Evolutionary conservation across 2,888 invertebrate genomes (phyloP), one percentile per base, ranked within the genome.

Genomic region (Drosophila neotestacea): DNA sequence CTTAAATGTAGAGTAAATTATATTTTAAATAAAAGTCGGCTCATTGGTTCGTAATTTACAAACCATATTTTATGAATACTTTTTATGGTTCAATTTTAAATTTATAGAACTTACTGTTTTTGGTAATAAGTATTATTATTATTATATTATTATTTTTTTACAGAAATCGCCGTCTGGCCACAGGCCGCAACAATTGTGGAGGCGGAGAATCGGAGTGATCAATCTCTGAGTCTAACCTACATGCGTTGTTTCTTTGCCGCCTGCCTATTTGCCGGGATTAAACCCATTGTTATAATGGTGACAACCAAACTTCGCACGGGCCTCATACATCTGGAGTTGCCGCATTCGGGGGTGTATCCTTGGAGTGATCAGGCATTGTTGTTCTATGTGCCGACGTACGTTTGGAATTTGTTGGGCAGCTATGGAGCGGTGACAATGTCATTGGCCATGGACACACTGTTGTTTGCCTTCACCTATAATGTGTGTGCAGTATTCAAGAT

Each of bases 401-500:
- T 80, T 6, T 82, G 84, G 81, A 73, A 80, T 13, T 10, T 78
- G 32, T 13, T 70, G 50, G 70, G 66, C 73, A 68, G 78, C 32
- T 76, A 73, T 5, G 68, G 66, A 9, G 78, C 78, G 1, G 76
- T 81, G 1, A 67, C 51, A 5, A 78, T 84, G 81, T 65, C 78
- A 0, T 7, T 84, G 30, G 76, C 82, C 54, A 75, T 76, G 65
- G 82, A 82, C 48, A 70, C 84, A 0, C 48, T 82, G 27, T 70
- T 82, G 1, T 81, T 72, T 13, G 84, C 67, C 1, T 70, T 84
- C 9, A 78, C 81, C 0, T 84, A 76, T 48, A 76, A 80, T 36
- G 79, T 80, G 16, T 79, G 84, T 28, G 84, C 81, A 22, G 32
- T 82, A 1, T 82, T 82, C 9, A 77, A 70, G 48, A 78, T 82